phyloP scores from a whole-genome alignment of 2,888 invertebrate species.

The Calameuta idolon region DNA sequence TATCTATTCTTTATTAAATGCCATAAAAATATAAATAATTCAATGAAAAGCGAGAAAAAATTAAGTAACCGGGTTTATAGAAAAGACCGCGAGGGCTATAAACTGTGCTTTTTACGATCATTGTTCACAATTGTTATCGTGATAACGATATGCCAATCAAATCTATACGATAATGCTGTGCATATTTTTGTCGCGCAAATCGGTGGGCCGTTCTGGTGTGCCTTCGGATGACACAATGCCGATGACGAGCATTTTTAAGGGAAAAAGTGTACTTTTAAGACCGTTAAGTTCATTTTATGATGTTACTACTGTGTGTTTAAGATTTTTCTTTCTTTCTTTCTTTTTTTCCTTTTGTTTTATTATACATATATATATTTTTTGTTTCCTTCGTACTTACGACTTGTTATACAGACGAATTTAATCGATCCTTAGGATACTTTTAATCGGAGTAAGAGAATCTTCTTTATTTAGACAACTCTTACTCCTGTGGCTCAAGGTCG shows the following conservation, averaged over 20 bases:
- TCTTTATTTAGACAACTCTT: neutral
- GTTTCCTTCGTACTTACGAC: neutral
- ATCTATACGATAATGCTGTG: slow-evolving; percentile 18
- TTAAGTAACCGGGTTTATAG: neutral
- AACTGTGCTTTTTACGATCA: slow-evolving; percentile 15
- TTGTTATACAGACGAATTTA: neutral
- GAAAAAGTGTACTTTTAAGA: neutral
- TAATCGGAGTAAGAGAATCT: neutral
- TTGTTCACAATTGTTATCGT: slow-evolving; percentile 20
- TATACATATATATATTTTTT: neutral
- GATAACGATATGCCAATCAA: slow-evolving; percentile 12
- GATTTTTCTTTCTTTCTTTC: neutral
- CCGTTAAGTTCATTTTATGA: neutral
- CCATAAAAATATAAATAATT: slow-evolving; percentile 24
- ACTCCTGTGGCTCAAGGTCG: neutral
- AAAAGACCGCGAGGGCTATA: slow-evolving; percentile 20
- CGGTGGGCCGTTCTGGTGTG: slow-evolving; percentile 34
- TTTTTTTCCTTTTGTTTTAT: neutral
- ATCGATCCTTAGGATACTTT: neutral
- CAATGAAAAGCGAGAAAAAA: neutral
- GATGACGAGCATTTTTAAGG: slow-evolving; percentile 23
- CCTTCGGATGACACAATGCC: slow-evolving; percentile 45
- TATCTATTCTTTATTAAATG: slow-evolving; percentile 29
- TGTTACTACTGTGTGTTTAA: neutral
- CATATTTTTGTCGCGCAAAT: slow-evolving; percentile 33